phyloP scores from a whole-genome alignment of 2,888 invertebrate species.

The Palloptera scutellata region DNA sequence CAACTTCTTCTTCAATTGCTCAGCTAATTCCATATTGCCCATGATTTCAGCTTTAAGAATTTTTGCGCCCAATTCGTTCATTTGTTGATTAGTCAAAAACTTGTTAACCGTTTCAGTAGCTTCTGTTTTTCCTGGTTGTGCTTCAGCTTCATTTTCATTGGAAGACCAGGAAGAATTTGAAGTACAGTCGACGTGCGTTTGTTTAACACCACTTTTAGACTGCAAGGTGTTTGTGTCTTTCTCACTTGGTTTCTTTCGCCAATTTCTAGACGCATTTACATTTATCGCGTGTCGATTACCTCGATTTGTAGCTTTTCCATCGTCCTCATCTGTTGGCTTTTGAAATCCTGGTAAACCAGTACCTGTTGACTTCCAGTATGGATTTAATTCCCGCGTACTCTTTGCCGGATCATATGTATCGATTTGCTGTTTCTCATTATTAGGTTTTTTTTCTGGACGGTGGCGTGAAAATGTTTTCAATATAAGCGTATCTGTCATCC shows the following conservation, averaged over 20 bases:
- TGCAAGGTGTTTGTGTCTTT: not conserved
- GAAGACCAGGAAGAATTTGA: not conserved
- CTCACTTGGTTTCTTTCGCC: slow-evolving; percentile 29
- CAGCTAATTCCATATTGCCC: slow-evolving; percentile 77
- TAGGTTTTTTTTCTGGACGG: slow-evolving; percentile 64
- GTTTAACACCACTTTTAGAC: too few species aligned
- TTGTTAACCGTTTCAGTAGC: slow-evolving; percentile 38
- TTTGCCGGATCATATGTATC: slow-evolving; percentile 75
- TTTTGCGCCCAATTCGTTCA: slow-evolving; percentile 90
- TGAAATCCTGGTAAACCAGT: slow-evolving; percentile 75
- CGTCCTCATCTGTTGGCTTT: slow-evolving; percentile 62
- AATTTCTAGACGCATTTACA: slow-evolving; percentile 23
- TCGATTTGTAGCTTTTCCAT: slow-evolving; percentile 12
- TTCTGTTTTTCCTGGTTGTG: slow-evolving; percentile 19
- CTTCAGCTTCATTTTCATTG: slow-evolving; percentile 26
- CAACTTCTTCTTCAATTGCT: slow-evolving; percentile 77
- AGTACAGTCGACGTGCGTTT: not conserved
- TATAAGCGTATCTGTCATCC: slow-evolving; percentile 75
- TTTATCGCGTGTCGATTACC: not conserved
- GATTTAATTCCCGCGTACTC: slow-evolving; percentile 83
- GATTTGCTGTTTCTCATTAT: slow-evolving; percentile 66
- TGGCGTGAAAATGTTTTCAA: slow-evolving; percentile 61
- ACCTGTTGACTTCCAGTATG: slow-evolving; percentile 91
- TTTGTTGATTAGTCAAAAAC: slow-evolving; percentile 78
- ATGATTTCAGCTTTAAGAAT: slow-evolving; percentile 93